Percentiles rank a stretch among this genome's conserved stretches.
These are phyloP conservation scores for Drosophila conformis DNA, from an alignment of 2,888 invertebrate species.

Conservation along the genomic window DNA sequence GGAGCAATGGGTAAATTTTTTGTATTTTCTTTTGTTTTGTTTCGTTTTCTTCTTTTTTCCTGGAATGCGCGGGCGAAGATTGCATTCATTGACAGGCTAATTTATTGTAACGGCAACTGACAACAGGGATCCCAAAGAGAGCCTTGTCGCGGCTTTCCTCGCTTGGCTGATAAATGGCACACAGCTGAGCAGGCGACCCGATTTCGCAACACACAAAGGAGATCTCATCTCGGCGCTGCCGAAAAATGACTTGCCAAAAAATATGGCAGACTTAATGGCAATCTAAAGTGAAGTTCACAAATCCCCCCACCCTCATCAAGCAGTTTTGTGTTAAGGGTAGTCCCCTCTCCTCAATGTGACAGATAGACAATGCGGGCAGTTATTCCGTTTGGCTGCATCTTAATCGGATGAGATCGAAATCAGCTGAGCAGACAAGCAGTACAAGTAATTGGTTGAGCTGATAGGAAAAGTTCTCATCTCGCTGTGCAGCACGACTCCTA, in stretches of 20 bases:
- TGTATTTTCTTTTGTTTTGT: not conserved
- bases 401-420: constrained; percentile 72
- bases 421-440: constrained; percentile 38
- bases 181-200: constrained; percentile 57
- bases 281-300: constrained; percentile 53
- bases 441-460: constrained; percentile 43
- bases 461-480: constrained; percentile 49
- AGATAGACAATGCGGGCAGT: constrained; percentile 17
- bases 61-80: constrained; percentile 46
- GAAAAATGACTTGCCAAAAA: constrained; percentile 55
- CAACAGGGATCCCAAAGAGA: constrained; percentile 50
- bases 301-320: not conserved
- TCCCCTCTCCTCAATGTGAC: not conserved
- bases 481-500: constrained; percentile 31
- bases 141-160: constrained; percentile 58
- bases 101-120: constrained; percentile 79
- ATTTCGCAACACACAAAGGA: constrained; percentile 40
- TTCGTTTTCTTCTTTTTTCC: not conserved
- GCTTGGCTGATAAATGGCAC: constrained; percentile 62
- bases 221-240: constrained; percentile 12
- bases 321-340: constrained; percentile 38
- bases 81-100: constrained; percentile 64
- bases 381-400: constrained; percentile 14
- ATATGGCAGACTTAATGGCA: constrained; percentile 71
- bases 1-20: constrained; percentile 8